These are phyloP conservation scores for Neotoma lepida DNA, from an alignment of 2,113 vertebrate species.

Conservation along the genomic window DNA sequence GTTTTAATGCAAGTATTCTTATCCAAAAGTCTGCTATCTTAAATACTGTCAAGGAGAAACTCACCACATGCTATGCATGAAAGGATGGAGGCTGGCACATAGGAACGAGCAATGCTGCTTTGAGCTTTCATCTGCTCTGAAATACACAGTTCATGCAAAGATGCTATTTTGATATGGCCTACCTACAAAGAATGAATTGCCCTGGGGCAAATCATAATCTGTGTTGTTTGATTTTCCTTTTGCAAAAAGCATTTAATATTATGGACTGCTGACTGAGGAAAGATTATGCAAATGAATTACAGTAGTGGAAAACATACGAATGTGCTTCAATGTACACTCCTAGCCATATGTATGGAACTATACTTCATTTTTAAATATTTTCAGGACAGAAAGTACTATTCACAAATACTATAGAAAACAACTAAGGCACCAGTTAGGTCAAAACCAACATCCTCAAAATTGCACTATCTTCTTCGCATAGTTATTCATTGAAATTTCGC, in stretches of 20 bases:
- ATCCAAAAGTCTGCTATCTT: background rate
- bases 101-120: background rate
- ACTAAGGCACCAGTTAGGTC: background rate
- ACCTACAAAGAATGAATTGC: slow-evolving; percentile 45
- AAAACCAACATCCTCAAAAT: background rate
- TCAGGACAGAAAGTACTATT: background rate
- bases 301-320: slow-evolving; percentile 61
- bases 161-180: background rate
- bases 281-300: slow-evolving; percentile 49
- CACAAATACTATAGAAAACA: slow-evolving; percentile 27
- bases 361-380: slow-evolving; percentile 28
- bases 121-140: background rate
- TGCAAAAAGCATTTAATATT: slow-evolving; percentile 54
- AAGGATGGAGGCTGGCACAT: background rate
- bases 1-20: background rate
- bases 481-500: background rate
- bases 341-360: slow-evolving; percentile 50
- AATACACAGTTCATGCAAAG: background rate
- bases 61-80: background rate
- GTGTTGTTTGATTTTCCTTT: slow-evolving; percentile 57
- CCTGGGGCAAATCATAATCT: background rate
- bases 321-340: slow-evolving; percentile 50
- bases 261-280: slow-evolving; percentile 50
- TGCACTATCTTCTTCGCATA: slow-evolving; percentile 3
- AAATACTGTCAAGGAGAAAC: slow-evolving; percentile 23